These are phyloP conservation scores for Notothenia rossii DNA, from an alignment of 2,113 vertebrate genomes.

Conservation along the genomic window DNA sequence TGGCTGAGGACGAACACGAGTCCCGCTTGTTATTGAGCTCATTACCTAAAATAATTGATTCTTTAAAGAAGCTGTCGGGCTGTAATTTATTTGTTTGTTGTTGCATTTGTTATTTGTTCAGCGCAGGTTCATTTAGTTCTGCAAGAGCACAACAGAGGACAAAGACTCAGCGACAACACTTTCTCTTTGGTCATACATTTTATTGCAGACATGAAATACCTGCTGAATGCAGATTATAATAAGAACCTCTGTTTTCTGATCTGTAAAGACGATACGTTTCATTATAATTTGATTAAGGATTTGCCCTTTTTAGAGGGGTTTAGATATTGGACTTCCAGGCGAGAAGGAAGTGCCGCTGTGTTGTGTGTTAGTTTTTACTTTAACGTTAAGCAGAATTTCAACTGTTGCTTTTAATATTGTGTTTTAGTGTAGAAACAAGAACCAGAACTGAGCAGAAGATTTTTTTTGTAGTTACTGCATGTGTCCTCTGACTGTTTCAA, in stretches of 20 bases:
- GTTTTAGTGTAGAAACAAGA: too few relatives aligned
- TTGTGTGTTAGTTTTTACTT: too few relatives aligned
- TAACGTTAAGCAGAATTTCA: too few relatives aligned
- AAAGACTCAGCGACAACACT: neutral
- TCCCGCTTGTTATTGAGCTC: conserved; percentile 19
- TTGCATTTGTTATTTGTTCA: conserved; percentile 8
- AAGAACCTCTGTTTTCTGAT: neutral
- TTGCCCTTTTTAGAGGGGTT: too few relatives aligned
- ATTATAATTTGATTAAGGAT: too few relatives aligned
- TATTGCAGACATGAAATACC: neutral
- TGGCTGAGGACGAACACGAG: conserved; percentile 5
- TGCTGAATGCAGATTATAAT: neutral
- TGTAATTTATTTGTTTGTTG: conserved; percentile 4
- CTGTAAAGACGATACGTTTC: too few relatives aligned
- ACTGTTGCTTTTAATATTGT: too few relatives aligned
- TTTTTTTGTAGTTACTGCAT: neutral
- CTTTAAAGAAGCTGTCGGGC: conserved; percentile 4
- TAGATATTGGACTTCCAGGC: too few relatives aligned
- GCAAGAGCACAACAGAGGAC: neutral
- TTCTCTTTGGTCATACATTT: neutral
- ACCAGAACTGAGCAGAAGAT: neutral
- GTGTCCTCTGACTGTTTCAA: neutral
- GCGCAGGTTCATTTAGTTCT: conserved; percentile 3
- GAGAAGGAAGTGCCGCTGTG: too few relatives aligned
- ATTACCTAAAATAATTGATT: conserved; percentile 23